Evolutionary conservation across 2,113 vertebrate genomes (phyloP).

Genomic region (Pantherophis guttatus): DNA sequence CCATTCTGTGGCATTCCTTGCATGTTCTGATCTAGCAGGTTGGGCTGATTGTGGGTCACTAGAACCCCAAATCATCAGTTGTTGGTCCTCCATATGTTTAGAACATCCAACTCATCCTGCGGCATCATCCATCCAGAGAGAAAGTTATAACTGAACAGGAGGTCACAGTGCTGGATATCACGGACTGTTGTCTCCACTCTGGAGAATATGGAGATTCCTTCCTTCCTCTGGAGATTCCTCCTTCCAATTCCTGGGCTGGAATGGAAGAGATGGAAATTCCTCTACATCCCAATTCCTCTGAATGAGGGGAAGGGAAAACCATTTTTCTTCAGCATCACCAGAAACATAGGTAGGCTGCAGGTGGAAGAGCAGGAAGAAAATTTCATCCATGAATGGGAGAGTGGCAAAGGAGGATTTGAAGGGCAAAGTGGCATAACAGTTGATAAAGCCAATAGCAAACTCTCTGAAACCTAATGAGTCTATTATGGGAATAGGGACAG

Average conservation of each 20-base stretch:
- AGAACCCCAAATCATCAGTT: neutral
- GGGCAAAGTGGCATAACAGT: neutral
- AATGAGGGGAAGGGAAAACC: neutral
- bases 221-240: neutral
- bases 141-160: neutral
- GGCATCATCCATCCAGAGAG: neutral
- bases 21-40: neutral
- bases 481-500: neutral
- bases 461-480: neutral
- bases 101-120: neutral
- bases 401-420: neutral
- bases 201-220: neutral
- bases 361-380: neutral
- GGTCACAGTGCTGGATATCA: neutral
- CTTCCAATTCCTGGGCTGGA: neutral
- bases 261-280: neutral
- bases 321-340: neutral
- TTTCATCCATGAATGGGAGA: neutral
- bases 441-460: neutral
- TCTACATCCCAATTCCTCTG: neutral
- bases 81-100: neutral
- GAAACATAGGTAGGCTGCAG: neutral
- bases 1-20: neutral
- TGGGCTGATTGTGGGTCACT: neutral
- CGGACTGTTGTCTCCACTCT: neutral